Evolutionary conservation across 2,888 invertebrate species (phyloP).

Genomic region (Archips xylosteana): DNA sequence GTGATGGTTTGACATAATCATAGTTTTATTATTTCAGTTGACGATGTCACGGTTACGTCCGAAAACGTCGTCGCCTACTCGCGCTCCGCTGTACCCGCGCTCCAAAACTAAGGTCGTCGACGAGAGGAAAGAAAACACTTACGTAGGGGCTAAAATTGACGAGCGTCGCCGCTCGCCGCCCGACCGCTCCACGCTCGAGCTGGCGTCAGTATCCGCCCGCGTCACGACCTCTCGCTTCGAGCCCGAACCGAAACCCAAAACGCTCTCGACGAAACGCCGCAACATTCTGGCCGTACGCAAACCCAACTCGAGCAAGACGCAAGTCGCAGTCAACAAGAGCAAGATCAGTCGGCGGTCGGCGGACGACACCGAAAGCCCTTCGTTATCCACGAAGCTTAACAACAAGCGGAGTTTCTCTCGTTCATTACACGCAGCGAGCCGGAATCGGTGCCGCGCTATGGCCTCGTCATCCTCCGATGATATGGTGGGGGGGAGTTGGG

Average conservation of each 20-base stretch:
- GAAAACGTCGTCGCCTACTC: constrained; percentile 69
- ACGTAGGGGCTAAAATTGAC: constrained; percentile 70
- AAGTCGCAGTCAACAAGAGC: constrained; percentile 62
- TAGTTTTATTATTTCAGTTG: constrained; percentile 60
- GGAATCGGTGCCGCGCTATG: constrained; percentile 58
- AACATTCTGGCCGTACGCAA: constrained; percentile 76
- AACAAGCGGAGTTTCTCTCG: constrained; percentile 71
- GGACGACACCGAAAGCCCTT: constrained; percentile 67
- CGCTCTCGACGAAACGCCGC: constrained; percentile 69
- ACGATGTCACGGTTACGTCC: constrained; percentile 77
- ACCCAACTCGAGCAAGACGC: constrained; percentile 73
- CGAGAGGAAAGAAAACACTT: constrained; percentile 80
- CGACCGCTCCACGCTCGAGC: constrained; percentile 46
- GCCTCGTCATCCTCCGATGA: constrained; percentile 73
- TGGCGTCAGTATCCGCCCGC: constrained; percentile 64
- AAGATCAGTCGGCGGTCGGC: constrained; percentile 66
- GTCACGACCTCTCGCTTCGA: constrained; percentile 62
- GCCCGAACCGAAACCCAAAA: constrained; percentile 73
- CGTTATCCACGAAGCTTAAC: constrained; percentile 57
- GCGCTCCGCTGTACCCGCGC: constrained; percentile 71
- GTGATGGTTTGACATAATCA: neutral
- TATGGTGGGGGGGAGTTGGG: constrained; percentile 62
- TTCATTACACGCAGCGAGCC: constrained; percentile 51
- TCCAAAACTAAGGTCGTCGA: constrained; percentile 74
- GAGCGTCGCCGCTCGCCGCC: constrained; percentile 31